Evolutionary conservation across 2,797 vertebrate genomes (phyloP), one percentile per base, ranked within the genome.

Genomic region (Mallotus villosus): DNA sequence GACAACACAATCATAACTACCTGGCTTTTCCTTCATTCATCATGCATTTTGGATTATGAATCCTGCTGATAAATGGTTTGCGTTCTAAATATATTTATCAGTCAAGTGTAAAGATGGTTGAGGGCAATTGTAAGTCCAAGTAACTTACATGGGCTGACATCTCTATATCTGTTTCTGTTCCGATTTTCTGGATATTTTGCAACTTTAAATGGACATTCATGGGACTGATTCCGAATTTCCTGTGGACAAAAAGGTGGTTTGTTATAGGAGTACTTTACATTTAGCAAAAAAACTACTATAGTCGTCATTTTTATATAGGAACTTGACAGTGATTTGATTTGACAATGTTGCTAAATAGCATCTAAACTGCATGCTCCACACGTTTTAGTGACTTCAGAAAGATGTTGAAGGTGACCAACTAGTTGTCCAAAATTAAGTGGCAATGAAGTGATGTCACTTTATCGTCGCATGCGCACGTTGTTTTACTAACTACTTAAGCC

Each of bases 131-230:
- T 34, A 34, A 34, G 46, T 29, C 22, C 17, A 34, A 73, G 74
- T 71, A 91, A 96, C 97, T 94, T 92, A 99, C 97, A 99, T 2
- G 97, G 97, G 86, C 95, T 99, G 86, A 99, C 97, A 80, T 99
- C 97, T 92, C 97, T 95, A 90, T 99, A 99, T 95, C 97, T 92
- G 93, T 99, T 99, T 74, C 96, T 93, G 91, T 93, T 97, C 87
- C 94, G 94, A 86, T 99, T 99, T 88, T 98, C 97, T 78, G 95
- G 95, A 82, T 94, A 96, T 82, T 97, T 98, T 78, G 97, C 97
- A 85, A 99, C 94, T 93, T 93, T 97, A 80, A 94, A 97, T 83
- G 97, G 86, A 81, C 94, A 96, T 80, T 98, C 96, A 51, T 94
- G 94, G 78, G 97, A 98, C 84, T 96, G 94, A 87, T 92, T 95